phyloP scores from a whole-genome alignment of 2,113 vertebrate species.

The Castor canadensis region DNA sequence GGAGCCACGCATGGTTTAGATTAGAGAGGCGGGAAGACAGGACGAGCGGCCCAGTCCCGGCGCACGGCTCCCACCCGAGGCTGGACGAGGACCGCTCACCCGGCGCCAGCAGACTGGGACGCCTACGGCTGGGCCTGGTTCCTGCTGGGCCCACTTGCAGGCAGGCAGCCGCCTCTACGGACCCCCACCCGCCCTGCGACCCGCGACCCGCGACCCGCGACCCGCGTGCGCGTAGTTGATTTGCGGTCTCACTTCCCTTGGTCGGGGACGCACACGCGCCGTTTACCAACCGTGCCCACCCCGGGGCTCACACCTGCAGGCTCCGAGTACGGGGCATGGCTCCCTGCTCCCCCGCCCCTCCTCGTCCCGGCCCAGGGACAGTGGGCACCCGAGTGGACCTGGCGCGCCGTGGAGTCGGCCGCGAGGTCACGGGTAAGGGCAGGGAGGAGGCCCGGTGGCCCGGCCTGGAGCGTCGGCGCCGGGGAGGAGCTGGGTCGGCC shows the following conservation, averaged over 20 bases:
- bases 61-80: background rate
- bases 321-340: accelerated
- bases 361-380: background rate
- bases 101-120: background rate
- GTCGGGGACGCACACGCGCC: background rate
- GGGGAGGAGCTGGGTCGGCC: background rate
- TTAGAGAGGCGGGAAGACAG: constrained; percentile 61
- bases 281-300: background rate
- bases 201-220: background rate
- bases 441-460: background rate
- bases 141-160: background rate
- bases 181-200: background rate
- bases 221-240: background rate
- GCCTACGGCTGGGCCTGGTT: background rate
- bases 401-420: constrained; percentile 5
- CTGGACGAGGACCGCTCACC: background rate
- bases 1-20: constrained; percentile 68
- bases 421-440: constrained; percentile 72
- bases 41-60: background rate
- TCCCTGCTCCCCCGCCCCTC: background rate
- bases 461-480: background rate
- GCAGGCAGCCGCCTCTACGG: background rate
- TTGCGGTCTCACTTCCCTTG: background rate
- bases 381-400: background rate
- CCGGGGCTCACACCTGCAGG: constrained; percentile 50